Evolutionary conservation across 2,888 invertebrate species (phyloP).

Genomic region (Euplagia quadripunctaria): DNA sequence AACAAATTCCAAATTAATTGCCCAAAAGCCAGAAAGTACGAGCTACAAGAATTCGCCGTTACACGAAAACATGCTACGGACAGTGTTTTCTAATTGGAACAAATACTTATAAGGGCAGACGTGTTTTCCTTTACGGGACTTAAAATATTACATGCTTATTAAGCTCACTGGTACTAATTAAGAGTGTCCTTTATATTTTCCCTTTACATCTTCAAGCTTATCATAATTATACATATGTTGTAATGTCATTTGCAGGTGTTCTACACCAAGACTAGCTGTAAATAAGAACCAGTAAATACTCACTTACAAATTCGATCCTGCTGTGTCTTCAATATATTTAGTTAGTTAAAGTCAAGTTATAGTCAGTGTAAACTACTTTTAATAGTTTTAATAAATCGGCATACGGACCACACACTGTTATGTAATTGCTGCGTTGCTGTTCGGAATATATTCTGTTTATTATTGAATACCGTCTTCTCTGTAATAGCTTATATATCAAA

Average conservation of each 20-base stretch:
- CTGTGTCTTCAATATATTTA: background rate
- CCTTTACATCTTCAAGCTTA: background rate
- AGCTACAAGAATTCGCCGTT: slow-evolving; percentile 55
- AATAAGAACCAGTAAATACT: background rate
- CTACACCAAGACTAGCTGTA: background rate
- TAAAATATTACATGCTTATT: slow-evolving; percentile 59
- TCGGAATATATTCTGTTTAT: slow-evolving; percentile 2
- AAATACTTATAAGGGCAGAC: slow-evolving; percentile 61
- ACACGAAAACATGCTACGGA: slow-evolving; percentile 53
- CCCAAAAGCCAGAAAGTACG: slow-evolving; percentile 43
- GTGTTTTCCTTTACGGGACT: slow-evolving; percentile 53
- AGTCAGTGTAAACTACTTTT: slow-evolving; percentile 10
- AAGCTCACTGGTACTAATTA: slow-evolving; percentile 69
- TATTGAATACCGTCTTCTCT: background rate
- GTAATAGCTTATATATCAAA: background rate
- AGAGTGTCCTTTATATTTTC: slow-evolving; percentile 54
- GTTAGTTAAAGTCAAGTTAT: background rate
- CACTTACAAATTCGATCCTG: slow-evolving; percentile 4
- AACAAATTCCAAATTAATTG: slow-evolving; percentile 41
- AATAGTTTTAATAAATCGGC: slow-evolving; percentile 23
- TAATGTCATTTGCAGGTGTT: background rate
- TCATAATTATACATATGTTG: background rate
- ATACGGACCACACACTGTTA: slow-evolving; percentile 2
- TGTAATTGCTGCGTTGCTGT: background rate
- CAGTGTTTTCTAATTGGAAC: slow-evolving; percentile 70